phyloP scores from a whole-genome alignment of 2,797 vertebrate genomes.

The Spheniscus humboldti region DNA sequence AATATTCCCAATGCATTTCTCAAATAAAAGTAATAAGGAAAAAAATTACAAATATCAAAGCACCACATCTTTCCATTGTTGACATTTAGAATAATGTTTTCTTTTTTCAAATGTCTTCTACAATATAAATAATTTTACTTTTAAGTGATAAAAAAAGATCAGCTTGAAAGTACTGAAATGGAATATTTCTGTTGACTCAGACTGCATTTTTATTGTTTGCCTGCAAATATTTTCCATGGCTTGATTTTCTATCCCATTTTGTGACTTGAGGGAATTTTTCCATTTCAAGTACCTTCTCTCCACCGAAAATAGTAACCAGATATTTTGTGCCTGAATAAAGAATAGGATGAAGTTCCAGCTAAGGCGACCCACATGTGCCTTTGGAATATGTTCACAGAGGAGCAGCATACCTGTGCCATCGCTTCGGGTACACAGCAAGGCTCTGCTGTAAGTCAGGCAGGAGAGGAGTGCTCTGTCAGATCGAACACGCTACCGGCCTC shows the following conservation, averaged over 20 bases:
- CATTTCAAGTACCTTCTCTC: background rate
- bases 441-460: background rate
- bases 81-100: background rate
- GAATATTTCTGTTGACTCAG: background rate
- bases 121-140: background rate
- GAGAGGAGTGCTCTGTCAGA: background rate
- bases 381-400: background rate
- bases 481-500: accelerated
- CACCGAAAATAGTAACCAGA: background rate
- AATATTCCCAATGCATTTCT: background rate
- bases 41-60: background rate
- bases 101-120: background rate
- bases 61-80: background rate
- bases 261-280: background rate
- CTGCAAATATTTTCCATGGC: background rate
- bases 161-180: background rate
- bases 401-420: background rate
- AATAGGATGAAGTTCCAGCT: background rate
- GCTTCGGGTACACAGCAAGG: background rate
- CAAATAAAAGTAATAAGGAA: background rate
- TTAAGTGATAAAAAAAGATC: background rate
- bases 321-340: background rate
- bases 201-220: background rate
- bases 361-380: background rate
- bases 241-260: background rate